Evolutionary conservation across 2,888 invertebrate species (phyloP), one percentile per base, ranked within the genome.

Genomic region (Colostygia pectinataria): DNA sequence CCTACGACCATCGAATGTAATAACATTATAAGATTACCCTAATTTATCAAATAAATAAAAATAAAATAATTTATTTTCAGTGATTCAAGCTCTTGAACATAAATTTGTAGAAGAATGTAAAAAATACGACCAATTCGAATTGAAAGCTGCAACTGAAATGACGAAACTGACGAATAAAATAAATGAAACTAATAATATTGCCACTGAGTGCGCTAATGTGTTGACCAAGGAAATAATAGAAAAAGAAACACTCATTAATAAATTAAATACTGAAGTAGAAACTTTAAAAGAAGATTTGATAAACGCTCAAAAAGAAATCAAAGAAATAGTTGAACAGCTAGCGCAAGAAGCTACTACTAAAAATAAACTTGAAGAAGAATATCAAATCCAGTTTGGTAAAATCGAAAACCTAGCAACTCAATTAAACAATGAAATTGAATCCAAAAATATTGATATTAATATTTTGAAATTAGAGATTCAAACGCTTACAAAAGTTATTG

Each of bases 361-460:
- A 55, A 66, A 57, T 25, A 64, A 67, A 42, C 56, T 69, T 31
- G 71, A 77, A 63, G 65, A 67, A 18, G 71, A 74, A 41, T 75
- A 71, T 61, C 60, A 69, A 48, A 67, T 61, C 43, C 69, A 69
- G 44, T 72, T 65, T 57, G 38, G 33, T 9, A 45, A 55, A 18
- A 32, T 74, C 15, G 66, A 70, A 41, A 58, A 58, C 14, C 40
- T 68, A 2, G 66, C 57, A 13, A 32, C 44, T 5, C 60, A 66
- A 15, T 39, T 71, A 0, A 73, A 63, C 54, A 49, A 52, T 2
- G 71, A 77, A 54, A 62, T 77, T 15, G 41, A 45, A 10, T 25
- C 20, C 0, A 70, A 60, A 46, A 63, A 64, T 53, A 34, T 55
- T 27, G 58, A 59, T 31, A 61, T 65, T 36, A 31, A 12, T 23